Evolutionary conservation across 2,888 invertebrate species (phyloP), one percentile per base, ranked within the genome.

Genomic region (Aradus depressus): DNA sequence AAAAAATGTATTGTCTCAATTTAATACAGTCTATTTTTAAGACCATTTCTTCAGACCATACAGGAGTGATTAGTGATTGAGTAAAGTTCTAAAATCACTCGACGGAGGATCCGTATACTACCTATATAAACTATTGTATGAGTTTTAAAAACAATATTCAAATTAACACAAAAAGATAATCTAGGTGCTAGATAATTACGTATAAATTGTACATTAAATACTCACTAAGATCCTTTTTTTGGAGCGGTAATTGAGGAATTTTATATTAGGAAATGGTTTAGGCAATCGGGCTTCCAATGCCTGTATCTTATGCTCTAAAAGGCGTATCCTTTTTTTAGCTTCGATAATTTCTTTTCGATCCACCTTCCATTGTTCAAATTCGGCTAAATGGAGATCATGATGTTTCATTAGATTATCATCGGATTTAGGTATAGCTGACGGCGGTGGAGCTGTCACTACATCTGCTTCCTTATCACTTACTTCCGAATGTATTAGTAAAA

Each of bases 171-270:
- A 37, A n/a, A n/a, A n/a, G n/a, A n/a, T n/a, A n/a, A 45, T 16
- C 21, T 31, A 23, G n/a, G 51, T 51, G 14, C 4, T 34, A 14
- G 6, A 35, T 22, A 42, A 16, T 32, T 23, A 41, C 19, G 4
- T 41, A 19, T 6, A 23, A 12, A 8, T 4, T 22, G 12, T 31
- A 31, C 12, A 28, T 14, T 43, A 4, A 28, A 37, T 12, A 63
- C 71, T 70, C 65, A 92, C 88, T 71, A 97, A 71, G 63, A 98
- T 92, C 59, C 97, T 75, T 67, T 90, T 95, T 50, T 96, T 77
- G 60, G 86, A 83, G 64, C 89, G 84, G 66, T 93, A 93, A 60
- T 91, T 92, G 14, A 92, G 73, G 66, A 90, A 92, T 66, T 84
- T 85, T 0, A 97, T 93, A 65, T 86, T 81, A 0, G 92, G 93